Conservation (phyloP, 2,113 vertebrate genomes). For the Plestiodon gilberti region DNA sequence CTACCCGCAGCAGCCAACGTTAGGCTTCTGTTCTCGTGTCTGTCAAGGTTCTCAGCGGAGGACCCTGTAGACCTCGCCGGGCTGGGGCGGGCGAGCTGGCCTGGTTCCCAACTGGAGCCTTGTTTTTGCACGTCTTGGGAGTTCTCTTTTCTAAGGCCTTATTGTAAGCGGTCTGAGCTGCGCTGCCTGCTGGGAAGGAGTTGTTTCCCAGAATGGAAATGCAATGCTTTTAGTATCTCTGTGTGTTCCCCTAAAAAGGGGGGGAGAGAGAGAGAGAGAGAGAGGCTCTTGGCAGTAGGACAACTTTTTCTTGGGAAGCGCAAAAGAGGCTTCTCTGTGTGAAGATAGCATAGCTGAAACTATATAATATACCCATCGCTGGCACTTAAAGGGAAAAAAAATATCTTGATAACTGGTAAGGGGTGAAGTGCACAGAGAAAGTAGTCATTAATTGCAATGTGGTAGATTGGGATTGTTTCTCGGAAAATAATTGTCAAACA, state of each 20-base stretch:
- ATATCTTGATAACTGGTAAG: too few relatives aligned
- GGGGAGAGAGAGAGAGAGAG: too few relatives aligned
- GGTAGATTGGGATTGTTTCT: too few relatives aligned
- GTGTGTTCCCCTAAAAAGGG: not conserved
- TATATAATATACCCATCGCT: too few relatives aligned
- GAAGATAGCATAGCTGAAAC: too few relatives aligned
- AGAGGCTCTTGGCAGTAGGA: not conserved
- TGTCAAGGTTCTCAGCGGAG: not conserved
- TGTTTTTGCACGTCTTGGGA: not conserved
- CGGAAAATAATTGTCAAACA: too few relatives aligned
- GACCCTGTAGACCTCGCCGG: not conserved
- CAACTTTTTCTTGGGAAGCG: not conserved
- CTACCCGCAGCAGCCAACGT: not conserved
- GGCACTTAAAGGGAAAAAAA: too few relatives aligned
- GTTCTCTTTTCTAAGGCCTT: not conserved
- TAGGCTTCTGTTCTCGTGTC: not conserved
- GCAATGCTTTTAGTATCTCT: not conserved
- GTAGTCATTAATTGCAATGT: too few relatives aligned
- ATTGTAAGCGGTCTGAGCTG: not conserved
- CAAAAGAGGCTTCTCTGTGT: too few relatives aligned
- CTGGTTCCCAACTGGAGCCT: not conserved
- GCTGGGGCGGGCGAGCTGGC: not conserved
- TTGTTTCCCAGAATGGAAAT: not conserved
- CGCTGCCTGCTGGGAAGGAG: not conserved
- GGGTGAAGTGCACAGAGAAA: too few relatives aligned